A percentile compares a stretch with the other conserved stretches of the same genome.
These are phyloP conservation scores for Agonum fuliginosum DNA, from an alignment of 2,888 invertebrate genomes.

Conservation along the genomic window DNA sequence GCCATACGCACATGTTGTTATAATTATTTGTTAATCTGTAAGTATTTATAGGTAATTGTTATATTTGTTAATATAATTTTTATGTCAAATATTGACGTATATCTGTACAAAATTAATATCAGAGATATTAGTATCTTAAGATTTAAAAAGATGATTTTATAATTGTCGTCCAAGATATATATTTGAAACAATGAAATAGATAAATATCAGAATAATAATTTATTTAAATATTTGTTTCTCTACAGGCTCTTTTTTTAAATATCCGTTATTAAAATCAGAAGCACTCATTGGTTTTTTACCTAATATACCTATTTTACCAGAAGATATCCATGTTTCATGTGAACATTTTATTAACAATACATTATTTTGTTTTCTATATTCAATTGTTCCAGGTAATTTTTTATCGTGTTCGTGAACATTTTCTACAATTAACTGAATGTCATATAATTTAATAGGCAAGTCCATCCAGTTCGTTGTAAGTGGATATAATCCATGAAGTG, in stretches of 20 bases:
- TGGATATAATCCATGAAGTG: constrained; percentile 79
- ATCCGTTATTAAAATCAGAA: constrained; percentile 91
- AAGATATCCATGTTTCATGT: constrained; percentile 79
- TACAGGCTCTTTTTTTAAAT: constrained; percentile 77
- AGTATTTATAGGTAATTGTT: constrained; percentile 22
- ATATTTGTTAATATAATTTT: constrained; percentile 25
- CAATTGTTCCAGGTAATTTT: constrained; percentile 75
- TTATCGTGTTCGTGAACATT: not conserved
- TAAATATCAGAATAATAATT: constrained; percentile 61
- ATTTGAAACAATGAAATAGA: no score
- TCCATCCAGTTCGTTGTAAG: constrained; percentile 79
- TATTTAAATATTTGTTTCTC: constrained; percentile 70
- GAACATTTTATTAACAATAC: constrained; percentile 81
- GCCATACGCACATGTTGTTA: constrained; percentile 36
- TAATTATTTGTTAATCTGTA: constrained; percentile 4
- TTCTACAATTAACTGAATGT: constrained; percentile 65
- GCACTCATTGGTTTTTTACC: constrained; percentile 85
- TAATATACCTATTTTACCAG: constrained; percentile 79
- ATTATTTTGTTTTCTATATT: constrained; percentile 77
- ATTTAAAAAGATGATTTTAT: constrained; percentile 18
- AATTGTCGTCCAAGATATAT: no score
- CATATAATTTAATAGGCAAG: constrained; percentile 78
- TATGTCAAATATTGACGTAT: constrained; percentile 28
- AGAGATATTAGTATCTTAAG: not conserved
- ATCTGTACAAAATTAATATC: constrained; percentile 38